Percentiles rank a stretch among this genome's conserved stretches.
Evolutionary conservation across 2,888 invertebrate species (phyloP).

Genomic region (Keiferia lycopersicella): DNA sequence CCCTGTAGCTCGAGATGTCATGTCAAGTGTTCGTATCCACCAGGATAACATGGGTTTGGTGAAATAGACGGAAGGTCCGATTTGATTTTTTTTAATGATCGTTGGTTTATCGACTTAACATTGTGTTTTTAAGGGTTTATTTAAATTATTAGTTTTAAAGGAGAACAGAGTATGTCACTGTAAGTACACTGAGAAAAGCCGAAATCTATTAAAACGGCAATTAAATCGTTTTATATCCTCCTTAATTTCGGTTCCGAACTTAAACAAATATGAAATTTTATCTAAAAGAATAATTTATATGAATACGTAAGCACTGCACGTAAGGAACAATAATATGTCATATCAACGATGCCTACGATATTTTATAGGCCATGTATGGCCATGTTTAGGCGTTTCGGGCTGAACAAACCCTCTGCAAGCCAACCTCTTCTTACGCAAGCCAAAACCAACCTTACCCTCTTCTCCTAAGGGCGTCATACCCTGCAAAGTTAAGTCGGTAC

Average conservation of each 20-base stretch:
- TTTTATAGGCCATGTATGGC: conserved; percentile 68
- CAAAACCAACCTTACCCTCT: conserved; percentile 41
- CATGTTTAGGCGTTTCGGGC: conserved; percentile 66
- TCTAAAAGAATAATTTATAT: neutral
- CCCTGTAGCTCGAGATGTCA: conserved; percentile 27
- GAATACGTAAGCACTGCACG: conserved; percentile 2
- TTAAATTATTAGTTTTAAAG: neutral
- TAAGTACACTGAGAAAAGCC: too few species aligned
- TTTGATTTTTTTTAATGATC: conserved; percentile 46
- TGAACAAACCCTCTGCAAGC: conserved; percentile 43
- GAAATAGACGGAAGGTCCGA: neutral
- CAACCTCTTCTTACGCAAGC: conserved; percentile 27
- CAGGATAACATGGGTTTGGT: neutral
- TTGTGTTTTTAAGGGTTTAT: neutral
- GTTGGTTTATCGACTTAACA: neutral
- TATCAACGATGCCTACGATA: conserved; percentile 52
- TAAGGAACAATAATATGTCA: conserved; percentile 13
- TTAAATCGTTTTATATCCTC: too few species aligned
- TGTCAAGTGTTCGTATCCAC: neutral
- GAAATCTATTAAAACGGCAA: too few species aligned
- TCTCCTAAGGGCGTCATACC: conserved; percentile 32
- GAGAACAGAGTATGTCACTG: neutral
- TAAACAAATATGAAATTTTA: too few species aligned
- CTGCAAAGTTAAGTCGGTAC: conserved; percentile 34
- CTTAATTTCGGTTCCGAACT: too few species aligned